A percentile compares a stretch with the other conserved stretches of the same genome.
phyloP scores from a whole-genome alignment of 2,888 invertebrate genomes.

The Epinotia brunnichana region DNA sequence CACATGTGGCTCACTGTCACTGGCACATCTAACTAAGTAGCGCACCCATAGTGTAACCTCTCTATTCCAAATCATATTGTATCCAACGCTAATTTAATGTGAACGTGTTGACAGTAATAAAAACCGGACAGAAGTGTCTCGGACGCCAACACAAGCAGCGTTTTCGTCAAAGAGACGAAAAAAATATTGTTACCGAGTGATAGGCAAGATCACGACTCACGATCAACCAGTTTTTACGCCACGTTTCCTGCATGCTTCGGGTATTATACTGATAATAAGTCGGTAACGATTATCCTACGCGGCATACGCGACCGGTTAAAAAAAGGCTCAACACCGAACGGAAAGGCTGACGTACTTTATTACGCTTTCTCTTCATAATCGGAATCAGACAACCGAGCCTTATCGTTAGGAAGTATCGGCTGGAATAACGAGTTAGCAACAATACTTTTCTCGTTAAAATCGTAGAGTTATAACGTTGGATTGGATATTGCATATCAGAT shows the following conservation, averaged over 20 bases:
- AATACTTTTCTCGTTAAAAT: conserved; percentile 7
- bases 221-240: conserved; percentile 7
- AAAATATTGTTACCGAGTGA: not conserved
- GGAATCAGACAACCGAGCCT: conserved; percentile 33
- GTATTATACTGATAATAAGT: conserved; percentile 17
- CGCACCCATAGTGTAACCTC: no score
- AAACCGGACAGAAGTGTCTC: not conserved
- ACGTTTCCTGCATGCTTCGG: not conserved
- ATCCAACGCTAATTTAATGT: no score
- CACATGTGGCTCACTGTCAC: no score
- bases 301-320: conserved; percentile 23
- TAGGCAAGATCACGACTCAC: not conserved
- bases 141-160: not conserved
- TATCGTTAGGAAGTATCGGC: conserved; percentile 37
- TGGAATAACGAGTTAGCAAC: conserved; percentile 16
- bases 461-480: not conserved
- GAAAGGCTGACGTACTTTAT: conserved; percentile 35
- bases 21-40: no score
- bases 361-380: conserved; percentile 42
- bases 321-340: conserved; percentile 19
- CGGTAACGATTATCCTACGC: conserved; percentile 25
- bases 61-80: no score
- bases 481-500: not conserved
- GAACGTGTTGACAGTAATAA: no score
- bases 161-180: not conserved